Percentiles rank a stretch among this genome's conserved stretches.
phyloP scores from a whole-genome alignment of 2,888 invertebrate genomes.

The Norana najaformis region DNA sequence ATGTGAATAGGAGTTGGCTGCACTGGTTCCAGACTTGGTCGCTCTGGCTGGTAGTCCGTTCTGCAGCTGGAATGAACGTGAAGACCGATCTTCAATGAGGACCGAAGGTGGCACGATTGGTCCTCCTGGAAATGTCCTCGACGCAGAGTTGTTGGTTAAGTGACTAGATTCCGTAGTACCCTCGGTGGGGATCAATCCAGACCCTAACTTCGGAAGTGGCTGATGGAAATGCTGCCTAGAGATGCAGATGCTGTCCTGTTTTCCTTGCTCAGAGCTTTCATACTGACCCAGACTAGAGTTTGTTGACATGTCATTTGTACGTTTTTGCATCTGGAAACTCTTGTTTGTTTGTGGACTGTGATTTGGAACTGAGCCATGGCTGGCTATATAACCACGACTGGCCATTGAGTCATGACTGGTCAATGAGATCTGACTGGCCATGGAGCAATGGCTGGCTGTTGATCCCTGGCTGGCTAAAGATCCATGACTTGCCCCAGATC shows the following conservation, averaged over 20 bases:
- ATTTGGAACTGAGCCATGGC: background rate
- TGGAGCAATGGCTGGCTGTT: background rate
- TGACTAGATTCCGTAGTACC: background rate
- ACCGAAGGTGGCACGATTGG: background rate
- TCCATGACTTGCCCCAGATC: background rate
- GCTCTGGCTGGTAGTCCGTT: background rate
- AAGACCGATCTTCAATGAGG: background rate
- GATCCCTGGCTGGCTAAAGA: conserved; percentile 4
- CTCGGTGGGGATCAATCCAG: background rate
- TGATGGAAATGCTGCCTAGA: background rate
- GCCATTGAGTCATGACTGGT: background rate
- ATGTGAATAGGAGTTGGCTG: background rate
- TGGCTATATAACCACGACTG: background rate
- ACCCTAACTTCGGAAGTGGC: background rate
- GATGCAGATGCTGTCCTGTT: background rate
- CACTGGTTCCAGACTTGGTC: background rate
- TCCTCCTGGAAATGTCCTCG: background rate
- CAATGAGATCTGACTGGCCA: background rate
- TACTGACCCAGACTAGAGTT: background rate
- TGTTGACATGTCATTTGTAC: background rate
- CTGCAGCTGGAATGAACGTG: conserved; percentile 21
- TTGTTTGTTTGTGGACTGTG: background rate
- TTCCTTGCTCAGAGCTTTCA: background rate
- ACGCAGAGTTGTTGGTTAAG: background rate
- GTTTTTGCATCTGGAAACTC: background rate